phyloP scores from a whole-genome alignment of 2,797 vertebrate species.

The Sylvilagus floridanus region DNA sequence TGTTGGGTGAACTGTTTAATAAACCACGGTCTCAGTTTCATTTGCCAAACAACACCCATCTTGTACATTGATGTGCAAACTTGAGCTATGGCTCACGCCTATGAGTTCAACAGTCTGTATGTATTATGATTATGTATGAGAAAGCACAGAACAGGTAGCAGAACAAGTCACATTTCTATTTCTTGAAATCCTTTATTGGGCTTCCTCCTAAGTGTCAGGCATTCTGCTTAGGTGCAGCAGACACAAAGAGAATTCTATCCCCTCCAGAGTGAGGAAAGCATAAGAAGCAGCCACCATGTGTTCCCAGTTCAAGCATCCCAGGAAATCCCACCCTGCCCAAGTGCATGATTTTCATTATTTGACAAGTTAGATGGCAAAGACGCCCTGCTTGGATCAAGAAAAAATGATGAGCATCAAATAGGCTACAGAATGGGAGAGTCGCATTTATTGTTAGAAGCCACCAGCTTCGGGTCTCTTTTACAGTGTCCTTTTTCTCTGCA shows the following conservation, averaged over 20 bases:
- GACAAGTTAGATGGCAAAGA: neutral
- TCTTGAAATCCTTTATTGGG: neutral
- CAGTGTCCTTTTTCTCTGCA: neutral
- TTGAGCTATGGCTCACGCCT: neutral
- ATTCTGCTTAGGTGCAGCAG: neutral
- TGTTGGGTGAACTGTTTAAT: neutral
- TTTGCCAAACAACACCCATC: neutral
- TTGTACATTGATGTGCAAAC: neutral
- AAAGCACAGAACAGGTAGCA: neutral
- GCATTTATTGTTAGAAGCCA: neutral
- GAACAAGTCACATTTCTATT: neutral
- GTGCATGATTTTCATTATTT: slow-evolving; percentile 23
- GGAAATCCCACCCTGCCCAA: slow-evolving; percentile 35
- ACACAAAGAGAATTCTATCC: neutral
- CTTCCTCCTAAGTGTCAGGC: neutral
- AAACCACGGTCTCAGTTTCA: neutral
- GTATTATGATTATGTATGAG: neutral
- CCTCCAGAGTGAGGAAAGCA: slow-evolving; percentile 11
- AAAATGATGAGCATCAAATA: neutral
- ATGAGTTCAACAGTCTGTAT: neutral
- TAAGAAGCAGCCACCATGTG: slow-evolving; percentile 5
- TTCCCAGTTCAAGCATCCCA: neutral
- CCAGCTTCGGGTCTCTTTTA: neutral
- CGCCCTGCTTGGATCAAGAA: neutral
- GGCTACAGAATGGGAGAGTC: neutral